phyloP scores from a whole-genome alignment of 2,888 invertebrate species.

The Galerucella calmariensis region DNA sequence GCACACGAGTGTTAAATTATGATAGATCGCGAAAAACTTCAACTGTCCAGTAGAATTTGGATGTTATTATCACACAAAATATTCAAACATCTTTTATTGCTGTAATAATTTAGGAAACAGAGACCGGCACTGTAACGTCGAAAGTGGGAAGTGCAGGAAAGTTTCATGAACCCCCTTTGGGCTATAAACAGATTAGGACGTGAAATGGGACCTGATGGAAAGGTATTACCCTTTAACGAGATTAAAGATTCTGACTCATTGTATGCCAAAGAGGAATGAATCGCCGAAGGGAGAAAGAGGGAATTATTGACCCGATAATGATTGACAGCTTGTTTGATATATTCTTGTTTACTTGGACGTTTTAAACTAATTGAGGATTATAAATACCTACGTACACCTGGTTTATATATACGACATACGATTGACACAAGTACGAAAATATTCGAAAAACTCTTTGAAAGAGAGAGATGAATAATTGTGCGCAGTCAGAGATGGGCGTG shows the following conservation, averaged over 20 bases:
- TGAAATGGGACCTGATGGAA: conserved; percentile 62
- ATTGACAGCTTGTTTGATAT: background rate
- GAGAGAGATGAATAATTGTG: too few relatives aligned
- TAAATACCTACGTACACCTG: too few relatives aligned
- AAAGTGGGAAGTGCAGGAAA: conserved; percentile 42
- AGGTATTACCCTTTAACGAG: conserved; percentile 63
- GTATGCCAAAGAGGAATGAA: conserved; percentile 19
- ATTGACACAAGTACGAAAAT: too few relatives aligned
- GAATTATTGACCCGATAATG: conserved; percentile 12
- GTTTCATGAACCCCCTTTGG: conserved; percentile 57
- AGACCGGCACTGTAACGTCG: background rate
- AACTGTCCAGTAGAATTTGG: too few relatives aligned
- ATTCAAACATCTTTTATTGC: background rate
- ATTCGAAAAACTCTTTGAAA: too few relatives aligned
- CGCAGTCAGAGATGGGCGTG: too few relatives aligned
- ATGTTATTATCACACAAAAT: background rate
- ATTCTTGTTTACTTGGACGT: background rate
- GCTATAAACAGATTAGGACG: conserved; percentile 64
- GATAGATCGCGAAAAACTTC: too few relatives aligned
- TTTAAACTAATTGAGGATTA: too few relatives aligned
- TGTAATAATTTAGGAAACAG: background rate
- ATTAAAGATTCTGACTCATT: conserved; percentile 59
- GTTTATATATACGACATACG: too few relatives aligned
- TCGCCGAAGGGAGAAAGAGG: background rate
- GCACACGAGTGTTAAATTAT: too few relatives aligned